Evolutionary conservation across 1,140 invertebrate genomes (phyloP), one percentile per base, ranked within the genome.

Genomic region (Drosophila simulans): DNA sequence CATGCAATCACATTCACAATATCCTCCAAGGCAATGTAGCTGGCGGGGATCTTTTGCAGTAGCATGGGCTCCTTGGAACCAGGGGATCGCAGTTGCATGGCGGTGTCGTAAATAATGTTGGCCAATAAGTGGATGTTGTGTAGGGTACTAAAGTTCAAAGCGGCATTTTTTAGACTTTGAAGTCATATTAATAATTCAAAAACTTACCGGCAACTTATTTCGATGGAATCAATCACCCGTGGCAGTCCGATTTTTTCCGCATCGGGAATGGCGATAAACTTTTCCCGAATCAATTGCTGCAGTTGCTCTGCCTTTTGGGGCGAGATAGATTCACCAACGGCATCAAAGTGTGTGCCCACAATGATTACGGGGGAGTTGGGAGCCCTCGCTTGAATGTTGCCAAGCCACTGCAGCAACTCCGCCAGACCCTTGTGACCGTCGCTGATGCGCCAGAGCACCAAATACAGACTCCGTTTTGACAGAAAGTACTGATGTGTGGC

Each of bases 401-500:
- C 96, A 0, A 99, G 94, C 98, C 98, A 99, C 75, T 98, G 96
- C 48, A 98, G 94, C 62, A 99, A 97, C 80, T 97, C 97, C 11
- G 96, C 95, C 3, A 99, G 95, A 0, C 98, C 98, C 84, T 95
- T 95, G 69, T 98, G 95, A 0, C 98, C 98, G 90, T 99, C 98
- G 0, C 96, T 96, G 12, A 99, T 97, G 68, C 96, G 96, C 98
- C 98, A 99, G 0, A 98, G 95, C 4, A 99, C 98, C 12, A 99
- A 93, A 90, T 99, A 99, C 0, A 99, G 93, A 65, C 98, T 99
- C 35, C 99, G 94, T 73, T 98, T 98, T 0, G 98, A 99, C 12
- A 99, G 93, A 92, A 99, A 99, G 92, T 99, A 99, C 86, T 99
- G 98, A 94, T 99, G 98, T 1, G 98, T 99, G 0, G 98, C 97